Base-by-base conservation (phyloP, 2,797 vertebrate species). In the Characodon lateralis region DNA sequence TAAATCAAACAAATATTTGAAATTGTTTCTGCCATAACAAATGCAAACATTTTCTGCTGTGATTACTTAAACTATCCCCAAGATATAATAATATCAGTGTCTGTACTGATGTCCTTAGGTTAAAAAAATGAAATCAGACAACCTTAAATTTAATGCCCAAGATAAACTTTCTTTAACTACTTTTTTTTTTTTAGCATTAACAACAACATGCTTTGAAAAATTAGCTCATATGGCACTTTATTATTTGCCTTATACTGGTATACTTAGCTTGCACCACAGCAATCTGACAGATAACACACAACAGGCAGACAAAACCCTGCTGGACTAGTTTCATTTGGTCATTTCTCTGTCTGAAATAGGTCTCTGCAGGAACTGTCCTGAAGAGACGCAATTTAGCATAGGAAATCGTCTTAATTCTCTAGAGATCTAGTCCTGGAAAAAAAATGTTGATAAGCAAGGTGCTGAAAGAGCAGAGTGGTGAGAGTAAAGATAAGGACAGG, bases 401-500 rank as follows among this genome's bases (percentile, higher is more conserved):
- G 43, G 73, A 88, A 85, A 77, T 61, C 80, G 65, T 79, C 43
- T 46, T 63, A 87, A 83, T 77, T 78, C 84, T 86, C 78, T 5
- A 39, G 89, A 81, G 87, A 76, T 63, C 20, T 55, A 73, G 35
- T 20, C 51, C 74, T 74, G 73, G 68, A 79, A 83, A 78, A 59
- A 74, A 74, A 84, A 87, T 80, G 83, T 83, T 79, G 86, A 91
- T 91, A 90, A 87, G 87, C 81, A 75, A 85, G 83, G 87, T 82
- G 86, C 78, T 71, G 78, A 90, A 80, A 89, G 88, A 88, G 77
- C 59, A 73, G 83, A 5, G 66, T 61, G 78, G 59, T 65, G 76
- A 83, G 81, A 75, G 61, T 68, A 78, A 73, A 58, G 74, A 84
- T 77, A 51, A 78, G 66, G 50, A 26, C 6, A 28, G 69, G 72